These are phyloP conservation scores for Salvelinus sp. DNA, from an alignment of 2,113 vertebrate species.

Conservation along the genomic window DNA sequence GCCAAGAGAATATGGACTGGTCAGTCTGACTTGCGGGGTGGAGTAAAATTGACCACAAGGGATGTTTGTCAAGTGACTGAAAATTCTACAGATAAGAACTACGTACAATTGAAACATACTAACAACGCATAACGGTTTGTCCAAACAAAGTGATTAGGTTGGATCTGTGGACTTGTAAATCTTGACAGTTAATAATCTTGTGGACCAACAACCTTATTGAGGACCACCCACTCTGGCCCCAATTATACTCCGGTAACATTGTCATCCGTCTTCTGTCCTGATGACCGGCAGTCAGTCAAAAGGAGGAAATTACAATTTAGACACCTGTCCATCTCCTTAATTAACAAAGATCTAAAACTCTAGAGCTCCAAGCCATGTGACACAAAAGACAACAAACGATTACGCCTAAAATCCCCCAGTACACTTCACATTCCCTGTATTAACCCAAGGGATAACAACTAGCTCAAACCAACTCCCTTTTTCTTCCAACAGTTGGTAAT, in stretches of 20 bases:
- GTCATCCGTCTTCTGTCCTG: slow-evolving; percentile 49
- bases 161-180: neutral
- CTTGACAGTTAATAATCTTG: slow-evolving; percentile 63
- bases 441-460: slow-evolving; percentile 61
- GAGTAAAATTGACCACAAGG: neutral
- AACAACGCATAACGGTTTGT: no score
- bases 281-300: slow-evolving; percentile 49
- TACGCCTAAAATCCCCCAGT: slow-evolving; percentile 62
- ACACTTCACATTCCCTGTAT: slow-evolving; percentile 51
- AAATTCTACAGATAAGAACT: neutral
- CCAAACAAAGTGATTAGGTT: no score
- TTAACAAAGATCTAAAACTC: slow-evolving; percentile 68
- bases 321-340: slow-evolving; percentile 74
- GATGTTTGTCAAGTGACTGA: neutral
- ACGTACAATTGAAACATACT: no score
- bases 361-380: slow-evolving; percentile 51
- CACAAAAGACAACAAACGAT: slow-evolving; percentile 67
- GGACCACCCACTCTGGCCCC: slow-evolving; percentile 77
- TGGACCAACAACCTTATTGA: slow-evolving; percentile 54
- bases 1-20: no score
- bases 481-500: slow-evolving; percentile 1
- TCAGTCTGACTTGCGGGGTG: neutral
- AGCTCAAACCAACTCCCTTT: slow-evolving; percentile 47
- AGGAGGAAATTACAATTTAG: slow-evolving; percentile 75
- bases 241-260: slow-evolving; percentile 64